A percentile compares a stretch with the other conserved stretches of the same genome.
Evolutionary conservation across 2,797 vertebrate species (phyloP).

Genomic region (Microctenopoma stevenorrisi): DNA sequence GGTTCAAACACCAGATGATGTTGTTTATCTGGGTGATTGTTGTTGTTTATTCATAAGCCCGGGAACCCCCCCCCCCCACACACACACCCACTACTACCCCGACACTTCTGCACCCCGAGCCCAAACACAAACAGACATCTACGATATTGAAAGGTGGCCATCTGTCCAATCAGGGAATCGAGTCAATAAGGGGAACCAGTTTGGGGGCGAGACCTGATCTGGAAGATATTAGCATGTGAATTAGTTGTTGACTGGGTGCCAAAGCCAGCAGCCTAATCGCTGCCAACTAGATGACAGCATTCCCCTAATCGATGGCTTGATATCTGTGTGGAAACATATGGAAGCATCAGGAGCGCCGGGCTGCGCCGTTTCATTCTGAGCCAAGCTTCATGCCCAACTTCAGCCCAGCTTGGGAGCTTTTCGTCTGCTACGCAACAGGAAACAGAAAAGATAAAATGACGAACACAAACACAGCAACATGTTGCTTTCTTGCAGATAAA

Average conservation of each 20-base stretch:
- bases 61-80: conserved; percentile 34
- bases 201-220: conserved; percentile 82
- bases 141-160: conserved; percentile 82
- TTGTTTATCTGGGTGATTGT: conserved; percentile 79
- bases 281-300: conserved; percentile 79
- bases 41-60: conserved; percentile 80
- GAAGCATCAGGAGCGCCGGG: conserved; percentile 57
- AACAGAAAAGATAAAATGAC: conserved; percentile 10
- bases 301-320: conserved; percentile 79
- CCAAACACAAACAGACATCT: conserved; percentile 79
- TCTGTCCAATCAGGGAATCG: conserved; percentile 84
- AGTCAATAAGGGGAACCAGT: conserved; percentile 82
- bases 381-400: conserved; percentile 36
- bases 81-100: neutral
- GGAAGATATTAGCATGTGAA: conserved; percentile 85
- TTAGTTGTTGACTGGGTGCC: conserved; percentile 81
- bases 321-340: conserved; percentile 78
- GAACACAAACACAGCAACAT: conserved; percentile 22
- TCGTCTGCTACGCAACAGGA: neutral
- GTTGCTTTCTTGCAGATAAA: conserved; percentile 20
- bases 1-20: conserved; percentile 79
- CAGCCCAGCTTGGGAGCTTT: conserved; percentile 18
- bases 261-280: conserved; percentile 77
- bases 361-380: conserved; percentile 48
- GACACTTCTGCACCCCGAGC: conserved; percentile 42